phyloP scores from a whole-genome alignment of 1,140 invertebrate species.

The Acromyrmex charruanus region DNA sequence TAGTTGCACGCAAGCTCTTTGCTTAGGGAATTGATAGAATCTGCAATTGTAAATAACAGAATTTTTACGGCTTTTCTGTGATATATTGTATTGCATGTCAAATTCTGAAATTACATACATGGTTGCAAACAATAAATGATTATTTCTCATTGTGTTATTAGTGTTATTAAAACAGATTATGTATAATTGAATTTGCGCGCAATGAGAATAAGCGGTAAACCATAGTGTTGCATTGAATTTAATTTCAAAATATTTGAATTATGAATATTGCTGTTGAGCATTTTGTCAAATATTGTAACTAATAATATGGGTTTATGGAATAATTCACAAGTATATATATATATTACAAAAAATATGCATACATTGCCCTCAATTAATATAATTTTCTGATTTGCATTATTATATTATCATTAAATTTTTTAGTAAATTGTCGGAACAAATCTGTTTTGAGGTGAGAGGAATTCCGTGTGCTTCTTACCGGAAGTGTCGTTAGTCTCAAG shows the following conservation, averaged over 20 bases:
- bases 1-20: background rate
- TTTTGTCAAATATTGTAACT: conserved; percentile 23
- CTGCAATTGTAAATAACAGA: background rate
- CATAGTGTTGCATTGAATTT: conserved; percentile 23
- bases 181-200: conserved; percentile 8
- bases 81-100: background rate
- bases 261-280: background rate
- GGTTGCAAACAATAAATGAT: conserved; percentile 11
- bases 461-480: conserved; percentile 12
- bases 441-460: background rate
- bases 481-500: conserved; percentile 65
- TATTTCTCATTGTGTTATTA: background rate
- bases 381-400: background rate
- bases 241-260: conserved; percentile 38
- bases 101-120: background rate
- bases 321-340: background rate
- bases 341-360: background rate
- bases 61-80: background rate
- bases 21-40: background rate
- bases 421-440: background rate
- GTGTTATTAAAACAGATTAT: conserved; percentile 32
- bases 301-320: background rate
- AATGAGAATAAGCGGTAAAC: conserved; percentile 24
- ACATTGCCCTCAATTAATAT: background rate
- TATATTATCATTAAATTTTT: background rate